Evolutionary conservation across 2,888 invertebrate genomes (phyloP), one percentile per base, ranked within the genome.

Genomic region (Periphyllus acericola): DNA sequence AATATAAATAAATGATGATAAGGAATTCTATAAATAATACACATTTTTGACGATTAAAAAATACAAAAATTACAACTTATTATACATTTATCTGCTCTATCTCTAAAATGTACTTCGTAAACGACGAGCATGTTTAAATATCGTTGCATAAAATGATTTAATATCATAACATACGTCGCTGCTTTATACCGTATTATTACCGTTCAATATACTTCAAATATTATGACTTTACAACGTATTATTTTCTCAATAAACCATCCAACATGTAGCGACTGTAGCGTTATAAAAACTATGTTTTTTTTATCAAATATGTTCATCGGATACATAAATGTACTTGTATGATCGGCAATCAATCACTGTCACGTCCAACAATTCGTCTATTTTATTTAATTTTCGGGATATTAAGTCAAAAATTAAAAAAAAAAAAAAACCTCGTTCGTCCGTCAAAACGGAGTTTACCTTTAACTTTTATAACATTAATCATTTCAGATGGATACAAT

Each of bases 291-390:
- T 36, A 17, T 80, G 55, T 25, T 60, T 55, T 32, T 17, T 55
- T 25, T 55, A 79, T 60, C 46, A 52, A 46, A 14, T 36, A 60
- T 60, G 36, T 60, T 80, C 14, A 60, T 60, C 11, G 3, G n/a
- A 34, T 60, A 79, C 9, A 79, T 55, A 21, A 55, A 46, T 79
- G n/a, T 36, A 79, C 14, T 14, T 46, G 14, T 46, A 46, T 19
- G 14, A 46, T 46, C 17, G 25, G 60, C 60, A 80, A 60, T 66
- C 79, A 34, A 60, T 80, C 60, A 80, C 79, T 80, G 79, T 80
- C 79, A n/a, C 36, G 60, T 80, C 46, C 46, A 46, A 46, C 46
- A 46, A 46, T 46, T 46, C 46, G 1, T 46, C 8, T n/a, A 34
- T n/a, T 60, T 60, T 60, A 60, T 36, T 79, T 60, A 60, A 79